A percentile compares a stretch with the other conserved stretches of the same genome.
Evolutionary conservation across 2,888 invertebrate species (phyloP).

Genomic region (Lordiphosa andalusiaca): DNA sequence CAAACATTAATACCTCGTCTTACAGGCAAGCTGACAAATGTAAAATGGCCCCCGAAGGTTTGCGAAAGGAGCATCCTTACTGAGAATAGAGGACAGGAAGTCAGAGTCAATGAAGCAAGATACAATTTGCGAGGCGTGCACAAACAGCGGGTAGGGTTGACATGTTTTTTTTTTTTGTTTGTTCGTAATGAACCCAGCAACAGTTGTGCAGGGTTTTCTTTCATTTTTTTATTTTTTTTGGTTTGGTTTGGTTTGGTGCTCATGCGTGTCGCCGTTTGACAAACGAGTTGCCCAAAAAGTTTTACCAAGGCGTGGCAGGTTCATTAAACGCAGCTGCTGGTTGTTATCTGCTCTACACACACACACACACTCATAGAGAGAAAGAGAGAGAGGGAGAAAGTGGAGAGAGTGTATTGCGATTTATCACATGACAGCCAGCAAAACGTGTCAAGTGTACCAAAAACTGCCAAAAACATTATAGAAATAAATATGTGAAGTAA

Average conservation of each 20-base stretch:
- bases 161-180: no score
- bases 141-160: constrained; percentile 2
- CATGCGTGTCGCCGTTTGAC: constrained; percentile 38
- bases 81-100: constrained; percentile 9
- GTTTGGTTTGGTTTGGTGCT: background rate
- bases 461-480: constrained; percentile 16
- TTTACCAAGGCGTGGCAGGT: constrained; percentile 63
- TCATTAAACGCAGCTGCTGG: constrained; percentile 71
- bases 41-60: constrained; percentile 44
- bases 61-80: constrained; percentile 5
- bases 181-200: constrained; percentile 17
- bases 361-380: constrained; percentile 26
- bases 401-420: constrained; percentile 43
- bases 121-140: constrained; percentile 60
- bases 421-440: constrained; percentile 62
- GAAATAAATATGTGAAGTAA: constrained; percentile 5
- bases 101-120: constrained; percentile 69
- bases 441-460: constrained; percentile 64
- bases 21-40: constrained; percentile 52
- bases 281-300: constrained; percentile 36
- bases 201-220: constrained; percentile 32
- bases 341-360: constrained; percentile 55
- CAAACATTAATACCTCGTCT: constrained; percentile 61
- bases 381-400: constrained; percentile 1
- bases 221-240: no score